These are phyloP conservation scores for Chaitophorus viminalis DNA, from an alignment of 2,888 invertebrate genomes.

Conservation along the genomic window DNA sequence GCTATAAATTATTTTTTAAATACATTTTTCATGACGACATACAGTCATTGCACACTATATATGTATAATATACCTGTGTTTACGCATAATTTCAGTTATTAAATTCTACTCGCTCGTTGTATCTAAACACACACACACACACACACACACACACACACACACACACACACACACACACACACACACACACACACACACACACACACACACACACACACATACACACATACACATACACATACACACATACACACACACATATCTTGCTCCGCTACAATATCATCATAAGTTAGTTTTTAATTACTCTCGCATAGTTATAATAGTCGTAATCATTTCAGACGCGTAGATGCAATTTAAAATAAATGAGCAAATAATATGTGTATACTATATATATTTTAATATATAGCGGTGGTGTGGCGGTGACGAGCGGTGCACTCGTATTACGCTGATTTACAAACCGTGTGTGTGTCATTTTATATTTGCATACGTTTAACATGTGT, in stretches of 20 bases:
- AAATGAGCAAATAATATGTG: too few species aligned
- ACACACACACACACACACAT: too few species aligned
- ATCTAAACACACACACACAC: too few species aligned
- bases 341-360: slow-evolving; percentile 13
- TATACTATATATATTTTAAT: neutral
- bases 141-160: too few species aligned
- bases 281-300: neutral
- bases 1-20: neutral
- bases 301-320: neutral
- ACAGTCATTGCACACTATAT: too few species aligned
- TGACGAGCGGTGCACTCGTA: neutral
- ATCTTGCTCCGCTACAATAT: too few species aligned
- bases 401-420: neutral
- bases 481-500: slow-evolving; percentile 21
- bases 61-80: too few species aligned
- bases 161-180: too few species aligned
- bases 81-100: neutral
- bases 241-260: too few species aligned
- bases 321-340: slow-evolving; percentile 3
- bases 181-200: too few species aligned
- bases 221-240: too few species aligned
- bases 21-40: neutral
- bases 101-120: neutral
- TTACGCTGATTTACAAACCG: slow-evolving; percentile 32
- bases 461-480: slow-evolving; percentile 32